Percentiles rank a stretch among this genome's conserved stretches.
phyloP scores from a whole-genome alignment of 1,140 invertebrate species.

The Hetaerina americana region DNA sequence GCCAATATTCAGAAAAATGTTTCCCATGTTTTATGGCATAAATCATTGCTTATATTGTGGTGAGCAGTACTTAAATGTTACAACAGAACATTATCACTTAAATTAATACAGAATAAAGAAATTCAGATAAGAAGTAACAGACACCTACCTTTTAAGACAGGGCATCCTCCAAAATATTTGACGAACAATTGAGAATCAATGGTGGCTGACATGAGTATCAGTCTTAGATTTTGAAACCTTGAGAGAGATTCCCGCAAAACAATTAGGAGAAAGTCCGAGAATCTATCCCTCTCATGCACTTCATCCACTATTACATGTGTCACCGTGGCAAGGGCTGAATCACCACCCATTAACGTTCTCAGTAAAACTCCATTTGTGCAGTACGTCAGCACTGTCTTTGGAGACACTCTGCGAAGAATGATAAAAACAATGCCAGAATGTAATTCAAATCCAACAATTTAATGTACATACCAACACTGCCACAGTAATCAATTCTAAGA shows the following conservation, averaged over 20 bases:
- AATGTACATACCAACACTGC: too few species aligned
- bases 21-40: too few species aligned
- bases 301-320: slow-evolving; percentile 89
- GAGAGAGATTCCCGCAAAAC: slow-evolving; percentile 62
- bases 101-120: too few species aligned
- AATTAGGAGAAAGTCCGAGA: slow-evolving; percentile 85
- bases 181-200: slow-evolving; percentile 68
- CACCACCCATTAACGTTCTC: slow-evolving; percentile 67
- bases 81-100: too few species aligned
- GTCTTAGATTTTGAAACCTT: slow-evolving; percentile 54
- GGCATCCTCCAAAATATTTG: slow-evolving; percentile 67
- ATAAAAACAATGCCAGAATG: background rate
- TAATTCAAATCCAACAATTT: too few species aligned
- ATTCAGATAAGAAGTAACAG: too few species aligned
- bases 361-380: slow-evolving; percentile 86
- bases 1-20: too few species aligned
- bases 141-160: slow-evolving; percentile 42
- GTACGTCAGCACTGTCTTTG: slow-evolving; percentile 72
- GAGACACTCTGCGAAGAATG: slow-evolving; percentile 46
- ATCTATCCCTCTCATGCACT: slow-evolving; percentile 85
- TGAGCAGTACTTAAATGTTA: too few species aligned
- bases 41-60: too few species aligned
- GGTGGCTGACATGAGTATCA: slow-evolving; percentile 93
- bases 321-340: slow-evolving; percentile 47
- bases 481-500: too few species aligned